Evolutionary conservation across 2,888 invertebrate genomes (phyloP).

Genomic region (Plagiodera versicolora): DNA sequence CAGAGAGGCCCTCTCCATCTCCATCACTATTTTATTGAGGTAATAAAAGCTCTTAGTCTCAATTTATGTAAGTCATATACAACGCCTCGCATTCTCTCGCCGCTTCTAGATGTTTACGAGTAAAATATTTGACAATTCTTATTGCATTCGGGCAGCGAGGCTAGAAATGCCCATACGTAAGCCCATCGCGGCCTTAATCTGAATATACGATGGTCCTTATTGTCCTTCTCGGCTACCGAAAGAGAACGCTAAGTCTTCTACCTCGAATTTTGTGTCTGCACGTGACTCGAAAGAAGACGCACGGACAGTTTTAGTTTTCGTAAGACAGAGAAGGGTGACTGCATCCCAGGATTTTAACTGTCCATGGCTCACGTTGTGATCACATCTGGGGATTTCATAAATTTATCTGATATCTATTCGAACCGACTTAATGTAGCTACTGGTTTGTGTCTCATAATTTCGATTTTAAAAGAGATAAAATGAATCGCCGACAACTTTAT

Average conservation of each 20-base stretch:
- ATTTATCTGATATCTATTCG: conserved; percentile 44
- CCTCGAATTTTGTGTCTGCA: conserved; percentile 16
- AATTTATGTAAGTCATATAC: conserved; percentile 51
- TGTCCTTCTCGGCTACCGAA: conserved; percentile 46
- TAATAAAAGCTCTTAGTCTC: conserved; percentile 52
- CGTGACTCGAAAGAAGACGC: conserved; percentile 8
- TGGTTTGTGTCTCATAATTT: conserved; percentile 50
- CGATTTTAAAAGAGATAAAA: conserved; percentile 50
- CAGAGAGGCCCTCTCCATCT: conserved; percentile 12
- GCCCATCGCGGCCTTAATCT: conserved; percentile 52
- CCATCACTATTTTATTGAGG: conserved; percentile 18
- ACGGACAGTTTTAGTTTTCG: not conserved
- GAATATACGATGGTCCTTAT: conserved; percentile 54
- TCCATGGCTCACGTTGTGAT: conserved; percentile 48
- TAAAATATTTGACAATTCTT: conserved; percentile 54
- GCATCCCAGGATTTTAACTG: conserved; percentile 49
- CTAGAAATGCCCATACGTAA: conserved; percentile 47
- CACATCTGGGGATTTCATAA: conserved; percentile 49
- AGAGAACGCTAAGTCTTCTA: conserved; percentile 40
- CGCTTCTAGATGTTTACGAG: conserved; percentile 50
- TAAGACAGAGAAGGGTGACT: conserved; percentile 16
- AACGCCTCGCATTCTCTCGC: conserved; percentile 47
- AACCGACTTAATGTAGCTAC: conserved; percentile 44
- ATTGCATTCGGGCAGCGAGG: conserved; percentile 48
- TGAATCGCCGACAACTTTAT: conserved; percentile 48